Conservation (phyloP, 2,113 vertebrate genomes). For the Thamnophis sirtalis region DNA sequence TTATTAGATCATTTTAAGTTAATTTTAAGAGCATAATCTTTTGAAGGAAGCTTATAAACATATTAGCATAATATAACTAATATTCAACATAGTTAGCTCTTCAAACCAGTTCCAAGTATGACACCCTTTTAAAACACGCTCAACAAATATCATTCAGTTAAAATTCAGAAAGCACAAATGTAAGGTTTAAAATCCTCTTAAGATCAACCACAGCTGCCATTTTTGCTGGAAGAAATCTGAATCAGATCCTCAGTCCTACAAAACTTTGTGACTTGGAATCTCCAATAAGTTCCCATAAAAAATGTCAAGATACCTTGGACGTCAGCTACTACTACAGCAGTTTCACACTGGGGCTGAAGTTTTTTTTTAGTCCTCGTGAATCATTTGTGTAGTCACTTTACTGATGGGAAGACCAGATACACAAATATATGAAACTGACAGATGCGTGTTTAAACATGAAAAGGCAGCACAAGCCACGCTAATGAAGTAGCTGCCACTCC, state of each 20-base stretch:
- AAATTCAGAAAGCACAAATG: background rate
- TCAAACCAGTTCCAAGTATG: background rate
- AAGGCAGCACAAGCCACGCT: background rate
- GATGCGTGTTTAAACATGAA: background rate
- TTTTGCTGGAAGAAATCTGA: background rate
- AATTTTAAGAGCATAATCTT: background rate
- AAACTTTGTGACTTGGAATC: background rate
- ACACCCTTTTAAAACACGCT: background rate
- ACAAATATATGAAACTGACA: background rate
- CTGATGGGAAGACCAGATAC: background rate
- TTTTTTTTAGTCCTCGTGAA: background rate
- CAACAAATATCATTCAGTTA: background rate
- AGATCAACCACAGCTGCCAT: background rate
- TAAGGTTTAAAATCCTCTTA: background rate
- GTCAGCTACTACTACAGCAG: no score
- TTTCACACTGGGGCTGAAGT: background rate
- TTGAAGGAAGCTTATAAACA: background rate
- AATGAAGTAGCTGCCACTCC: background rate
- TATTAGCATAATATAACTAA: background rate
- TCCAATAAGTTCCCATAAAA: background rate
- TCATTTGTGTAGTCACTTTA: background rate
- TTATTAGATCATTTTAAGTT: background rate
- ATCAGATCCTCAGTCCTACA: background rate
- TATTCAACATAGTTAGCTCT: background rate
- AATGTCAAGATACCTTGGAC: background rate